Conservation (phyloP, 2,888 invertebrate genomes). For the Lasiommata megera region DNA sequence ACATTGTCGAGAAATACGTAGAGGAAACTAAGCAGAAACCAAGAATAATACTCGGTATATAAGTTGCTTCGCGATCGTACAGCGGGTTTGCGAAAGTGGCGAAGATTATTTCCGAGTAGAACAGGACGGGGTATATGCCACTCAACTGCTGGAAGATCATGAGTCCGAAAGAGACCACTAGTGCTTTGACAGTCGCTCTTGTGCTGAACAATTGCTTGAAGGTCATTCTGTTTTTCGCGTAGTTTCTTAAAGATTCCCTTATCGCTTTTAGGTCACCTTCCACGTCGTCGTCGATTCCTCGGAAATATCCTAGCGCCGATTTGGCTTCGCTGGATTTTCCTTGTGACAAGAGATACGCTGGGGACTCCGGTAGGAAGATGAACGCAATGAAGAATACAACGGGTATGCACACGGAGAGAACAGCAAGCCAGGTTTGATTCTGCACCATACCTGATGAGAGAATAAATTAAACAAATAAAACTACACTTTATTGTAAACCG, state of each 20-base stretch:
- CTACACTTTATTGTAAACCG: too few relatives aligned
- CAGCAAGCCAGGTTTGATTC: slow-evolving; percentile 61
- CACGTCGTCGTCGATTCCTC: slow-evolving; percentile 82
- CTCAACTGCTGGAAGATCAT: slow-evolving; percentile 85
- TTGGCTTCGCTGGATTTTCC: slow-evolving; percentile 81
- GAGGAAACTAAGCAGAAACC: slow-evolving; percentile 82
- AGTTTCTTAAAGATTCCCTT: slow-evolving; percentile 69
- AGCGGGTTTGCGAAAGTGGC: slow-evolving; percentile 64
- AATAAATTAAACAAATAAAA: background rate
- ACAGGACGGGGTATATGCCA: slow-evolving; percentile 83
- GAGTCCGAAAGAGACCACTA: slow-evolving; percentile 78
- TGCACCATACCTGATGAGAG: slow-evolving; percentile 60
- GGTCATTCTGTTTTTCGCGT: slow-evolving; percentile 63
- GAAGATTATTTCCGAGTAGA: slow-evolving; percentile 81
- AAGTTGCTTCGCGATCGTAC: slow-evolving; percentile 60
- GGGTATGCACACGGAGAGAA: slow-evolving; percentile 66
- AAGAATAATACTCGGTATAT: slow-evolving; percentile 69
- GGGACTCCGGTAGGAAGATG: slow-evolving; percentile 87
- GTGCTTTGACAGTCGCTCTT: slow-evolving; percentile 65
- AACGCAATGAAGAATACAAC: slow-evolving; percentile 73
- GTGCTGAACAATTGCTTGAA: slow-evolving; percentile 69
- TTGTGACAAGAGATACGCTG: slow-evolving; percentile 82
- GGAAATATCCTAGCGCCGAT: slow-evolving; percentile 81
- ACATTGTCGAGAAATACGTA: slow-evolving; percentile 78
- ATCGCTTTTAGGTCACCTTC: slow-evolving; percentile 78